Percentiles rank a stretch among this genome's conserved stretches.
These are phyloP conservation scores for Caenorhabditis wallacei DNA, from an alignment of 2,888 invertebrate species.

Conservation along the genomic window DNA sequence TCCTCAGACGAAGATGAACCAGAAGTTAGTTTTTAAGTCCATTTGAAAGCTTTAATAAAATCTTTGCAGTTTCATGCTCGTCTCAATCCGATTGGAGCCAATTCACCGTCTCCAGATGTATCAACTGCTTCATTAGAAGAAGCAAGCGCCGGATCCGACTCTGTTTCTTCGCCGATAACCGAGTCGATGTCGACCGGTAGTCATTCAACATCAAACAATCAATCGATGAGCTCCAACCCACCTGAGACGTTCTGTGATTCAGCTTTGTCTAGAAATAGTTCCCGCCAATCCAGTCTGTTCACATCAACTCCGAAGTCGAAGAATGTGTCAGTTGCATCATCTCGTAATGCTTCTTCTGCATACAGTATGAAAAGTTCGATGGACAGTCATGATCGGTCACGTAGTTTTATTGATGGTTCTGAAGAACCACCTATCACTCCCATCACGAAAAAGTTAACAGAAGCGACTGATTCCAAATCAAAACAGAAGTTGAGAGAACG, in stretches of 20 bases:
- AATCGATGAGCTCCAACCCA: conserved; percentile 1
- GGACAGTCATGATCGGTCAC: conserved; percentile 57
- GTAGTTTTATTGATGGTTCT: conserved; percentile 59
- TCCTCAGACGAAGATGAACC: conserved; percentile 21
- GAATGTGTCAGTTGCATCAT: neutral
- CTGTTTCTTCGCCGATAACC: neutral
- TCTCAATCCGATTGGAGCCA: too few relatives aligned
- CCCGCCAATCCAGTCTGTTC: conserved; percentile 18
- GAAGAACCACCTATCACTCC: conserved; percentile 52
- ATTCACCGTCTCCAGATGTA: too few relatives aligned
- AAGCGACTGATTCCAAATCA: conserved; percentile 50
- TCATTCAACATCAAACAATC: conserved; percentile 1
- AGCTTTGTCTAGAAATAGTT: neutral
- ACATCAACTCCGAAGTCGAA: conserved; percentile 61
- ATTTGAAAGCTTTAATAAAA: too few relatives aligned
- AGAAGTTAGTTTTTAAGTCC: neutral
- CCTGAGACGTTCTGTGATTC: neutral
- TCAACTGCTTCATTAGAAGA: too few relatives aligned
- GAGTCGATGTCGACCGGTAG: neutral
- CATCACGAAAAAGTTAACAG: conserved; percentile 62
- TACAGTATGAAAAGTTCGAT: conserved; percentile 23
- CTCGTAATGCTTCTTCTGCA: neutral
- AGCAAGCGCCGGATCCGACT: too few relatives aligned
- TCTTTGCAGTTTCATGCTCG: too few relatives aligned
- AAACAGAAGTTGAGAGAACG: conserved; percentile 73